Evolutionary conservation across 53 echinoderm and acorn worm species (phyloP).

Genomic region (Paracentrotus lividus): DNA sequence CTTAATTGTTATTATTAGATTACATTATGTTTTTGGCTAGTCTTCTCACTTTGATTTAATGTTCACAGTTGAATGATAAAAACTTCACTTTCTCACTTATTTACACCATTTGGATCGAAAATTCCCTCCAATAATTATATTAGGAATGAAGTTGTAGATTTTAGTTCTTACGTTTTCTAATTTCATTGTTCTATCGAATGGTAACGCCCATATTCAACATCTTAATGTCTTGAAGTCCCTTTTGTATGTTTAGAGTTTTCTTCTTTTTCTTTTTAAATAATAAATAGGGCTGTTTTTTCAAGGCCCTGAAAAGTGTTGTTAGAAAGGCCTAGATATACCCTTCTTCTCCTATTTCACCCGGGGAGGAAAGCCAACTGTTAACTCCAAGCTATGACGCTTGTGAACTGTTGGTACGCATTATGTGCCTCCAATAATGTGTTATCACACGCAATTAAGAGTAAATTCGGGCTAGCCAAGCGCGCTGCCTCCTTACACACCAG

Average conservation of each 20-base stretch:
- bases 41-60: too few species aligned
- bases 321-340: neutral
- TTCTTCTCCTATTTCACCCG: neutral
- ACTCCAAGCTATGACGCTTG: conserved; percentile 50
- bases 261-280: neutral
- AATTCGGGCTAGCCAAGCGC: conserved; percentile 17
- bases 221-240: neutral
- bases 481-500: neutral
- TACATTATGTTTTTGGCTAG: too few species aligned
- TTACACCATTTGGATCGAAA: too few species aligned
- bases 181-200: neutral
- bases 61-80: too few species aligned
- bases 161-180: neutral
- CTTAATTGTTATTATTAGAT: too few species aligned
- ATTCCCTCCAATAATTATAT: too few species aligned
- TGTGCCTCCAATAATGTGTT: conserved; percentile 53
- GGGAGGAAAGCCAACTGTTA: conserved; percentile 49
- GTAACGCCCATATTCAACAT: neutral
- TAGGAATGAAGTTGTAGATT: neutral
- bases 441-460: conserved; percentile 52
- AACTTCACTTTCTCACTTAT: too few species aligned
- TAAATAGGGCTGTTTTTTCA: neutral
- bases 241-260: neutral
- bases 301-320: neutral
- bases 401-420: conserved; percentile 59